Conservation (phyloP, 2,113 vertebrate species). For the Lanius collurio region DNA sequence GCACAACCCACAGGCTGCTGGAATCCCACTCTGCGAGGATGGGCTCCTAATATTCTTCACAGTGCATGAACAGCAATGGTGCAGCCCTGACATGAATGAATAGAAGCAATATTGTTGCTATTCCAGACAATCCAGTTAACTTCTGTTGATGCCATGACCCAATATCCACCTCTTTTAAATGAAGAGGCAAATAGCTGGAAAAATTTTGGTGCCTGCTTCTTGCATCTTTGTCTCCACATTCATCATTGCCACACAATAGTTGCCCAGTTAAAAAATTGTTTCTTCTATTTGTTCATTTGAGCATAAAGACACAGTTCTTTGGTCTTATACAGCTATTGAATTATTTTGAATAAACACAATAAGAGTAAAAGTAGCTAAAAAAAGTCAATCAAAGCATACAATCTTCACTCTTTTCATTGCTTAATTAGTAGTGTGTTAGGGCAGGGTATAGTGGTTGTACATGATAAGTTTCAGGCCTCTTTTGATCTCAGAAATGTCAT, state of each 20-base stretch:
- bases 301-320: background rate
- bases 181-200: background rate
- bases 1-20: background rate
- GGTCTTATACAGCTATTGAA: background rate
- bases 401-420: background rate
- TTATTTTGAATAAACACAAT: conserved; percentile 12
- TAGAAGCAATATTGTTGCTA: background rate
- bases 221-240: conserved; percentile 14
- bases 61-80: background rate
- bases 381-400: background rate
- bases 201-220: background rate
- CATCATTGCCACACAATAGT: background rate
- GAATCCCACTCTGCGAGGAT: background rate
- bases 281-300: conserved; percentile 13
- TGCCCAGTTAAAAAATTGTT: background rate
- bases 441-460: background rate
- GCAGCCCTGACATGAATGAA: background rate
- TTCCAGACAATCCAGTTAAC: background rate
- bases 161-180: background rate
- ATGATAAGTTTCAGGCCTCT: background rate
- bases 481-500: background rate
- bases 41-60: background rate
- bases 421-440: background rate
- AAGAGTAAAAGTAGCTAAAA: background rate
- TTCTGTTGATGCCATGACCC: background rate